Conservation (phyloP, 1,140 invertebrate species). For the Listronotus bonariensis region DNA sequence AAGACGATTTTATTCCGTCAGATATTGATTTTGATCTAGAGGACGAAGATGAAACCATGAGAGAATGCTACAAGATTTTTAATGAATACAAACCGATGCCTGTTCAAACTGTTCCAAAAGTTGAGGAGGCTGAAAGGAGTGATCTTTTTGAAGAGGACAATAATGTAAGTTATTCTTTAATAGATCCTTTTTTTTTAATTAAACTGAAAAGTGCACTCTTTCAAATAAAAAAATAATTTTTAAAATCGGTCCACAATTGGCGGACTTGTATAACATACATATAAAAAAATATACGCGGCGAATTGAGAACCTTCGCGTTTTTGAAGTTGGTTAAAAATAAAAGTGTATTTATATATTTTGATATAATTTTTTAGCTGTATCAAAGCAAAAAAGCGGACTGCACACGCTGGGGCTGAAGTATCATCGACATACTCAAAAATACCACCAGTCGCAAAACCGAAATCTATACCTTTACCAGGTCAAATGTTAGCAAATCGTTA, state of each 20-base stretch:
- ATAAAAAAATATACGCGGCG: too few species aligned
- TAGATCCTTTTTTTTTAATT: background rate
- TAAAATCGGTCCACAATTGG: too few species aligned
- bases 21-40: conserved; percentile 42
- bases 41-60: conserved; percentile 55
- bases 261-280: too few species aligned
- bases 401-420: conserved; percentile 56
- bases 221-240: too few species aligned
- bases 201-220: background rate
- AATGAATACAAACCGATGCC: conserved; percentile 59
- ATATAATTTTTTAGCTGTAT: conserved; percentile 15
- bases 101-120: conserved; percentile 1
- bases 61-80: conserved; percentile 76
- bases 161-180: conserved; percentile 22
- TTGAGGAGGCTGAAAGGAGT: conserved; percentile 46
- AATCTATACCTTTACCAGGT: conserved; percentile 40
- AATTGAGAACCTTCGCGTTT: background rate
- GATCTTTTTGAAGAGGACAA: conserved; percentile 12
- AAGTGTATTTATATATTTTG: too few species aligned
- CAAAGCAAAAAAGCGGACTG: conserved; percentile 56
- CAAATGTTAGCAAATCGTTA: conserved; percentile 49
- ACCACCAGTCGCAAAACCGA: conserved; percentile 28
- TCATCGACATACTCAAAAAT: conserved; percentile 20
- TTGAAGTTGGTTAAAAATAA: background rate
- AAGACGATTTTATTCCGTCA: conserved; percentile 56